A percentile compares a stretch with the other conserved stretches of the same genome.
Evolutionary conservation across 1,140 invertebrate species (phyloP).

Genomic region (Ylistrum balloti): DNA sequence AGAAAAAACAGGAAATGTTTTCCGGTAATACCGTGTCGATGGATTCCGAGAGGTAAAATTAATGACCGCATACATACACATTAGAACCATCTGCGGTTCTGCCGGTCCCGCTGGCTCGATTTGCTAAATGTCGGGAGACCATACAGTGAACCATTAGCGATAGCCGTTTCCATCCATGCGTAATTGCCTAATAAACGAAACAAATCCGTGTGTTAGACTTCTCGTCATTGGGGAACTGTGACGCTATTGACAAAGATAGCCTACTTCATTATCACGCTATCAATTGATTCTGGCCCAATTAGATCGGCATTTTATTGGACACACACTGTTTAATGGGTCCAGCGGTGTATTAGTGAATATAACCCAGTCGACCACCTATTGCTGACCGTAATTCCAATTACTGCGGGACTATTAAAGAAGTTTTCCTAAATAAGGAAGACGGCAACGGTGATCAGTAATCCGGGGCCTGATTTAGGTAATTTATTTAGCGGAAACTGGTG

Average conservation of each 20-base stretch:
- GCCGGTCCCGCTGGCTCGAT: not conserved
- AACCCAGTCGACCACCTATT: not conserved
- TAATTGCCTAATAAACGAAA: conserved; percentile 23
- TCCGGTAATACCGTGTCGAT: not conserved
- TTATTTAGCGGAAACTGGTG: too few relatives aligned
- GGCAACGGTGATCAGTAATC: not conserved
- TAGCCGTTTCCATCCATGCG: not conserved
- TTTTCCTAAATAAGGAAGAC: not conserved
- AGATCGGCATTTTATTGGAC: not conserved
- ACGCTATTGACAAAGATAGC: conserved; percentile 17
- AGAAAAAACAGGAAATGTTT: not conserved
- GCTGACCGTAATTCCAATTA: not conserved
- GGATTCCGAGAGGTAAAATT: not conserved
- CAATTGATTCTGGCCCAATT: conserved; percentile 19
- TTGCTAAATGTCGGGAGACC: conserved; percentile 16
- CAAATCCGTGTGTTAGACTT: conserved; percentile 16
- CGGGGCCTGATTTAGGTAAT: not conserved
- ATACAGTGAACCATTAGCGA: not conserved
- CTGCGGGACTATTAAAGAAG: not conserved
- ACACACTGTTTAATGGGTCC: conserved; percentile 22
- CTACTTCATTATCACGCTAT: conserved; percentile 31
- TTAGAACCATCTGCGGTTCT: not conserved
- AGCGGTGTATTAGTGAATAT: not conserved
- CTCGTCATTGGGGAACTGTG: not conserved
- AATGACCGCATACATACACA: not conserved